These are phyloP conservation scores for Spea multiplicata DNA, from an alignment of 2,113 vertebrate genomes.

Conservation along the genomic window DNA sequence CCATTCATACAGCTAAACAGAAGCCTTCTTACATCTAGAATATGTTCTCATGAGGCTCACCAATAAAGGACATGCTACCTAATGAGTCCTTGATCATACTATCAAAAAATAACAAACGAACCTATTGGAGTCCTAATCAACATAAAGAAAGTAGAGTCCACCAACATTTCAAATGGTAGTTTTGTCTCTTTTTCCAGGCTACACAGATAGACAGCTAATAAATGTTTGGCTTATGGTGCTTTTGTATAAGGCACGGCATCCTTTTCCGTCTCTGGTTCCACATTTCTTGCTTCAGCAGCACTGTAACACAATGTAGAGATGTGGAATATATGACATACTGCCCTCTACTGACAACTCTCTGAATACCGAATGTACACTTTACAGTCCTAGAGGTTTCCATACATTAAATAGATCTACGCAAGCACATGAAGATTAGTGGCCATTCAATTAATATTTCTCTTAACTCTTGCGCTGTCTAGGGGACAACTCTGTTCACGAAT, in stretches of 20 bases:
- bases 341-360: constrained; percentile 28
- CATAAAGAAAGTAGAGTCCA: too few relatives aligned
- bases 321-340: constrained; percentile 20
- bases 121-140: too few relatives aligned
- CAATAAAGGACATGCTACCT: too few relatives aligned
- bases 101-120: too few relatives aligned
- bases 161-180: too few relatives aligned
- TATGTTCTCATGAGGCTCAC: too few relatives aligned
- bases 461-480: neutral
- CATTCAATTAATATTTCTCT: neutral
- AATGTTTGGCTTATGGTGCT: neutral
- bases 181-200: too few relatives aligned
- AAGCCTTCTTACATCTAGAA: neutral
- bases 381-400: neutral
- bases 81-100: too few relatives aligned
- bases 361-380: neutral
- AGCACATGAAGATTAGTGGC: neutral
- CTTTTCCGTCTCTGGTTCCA: neutral
- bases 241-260: neutral
- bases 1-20: constrained; percentile 3
- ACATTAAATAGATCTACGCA: neutral
- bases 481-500: neutral
- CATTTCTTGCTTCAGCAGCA: neutral
- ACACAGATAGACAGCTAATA: neutral
- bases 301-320: constrained; percentile 11